phyloP scores from a whole-genome alignment of 2,888 invertebrate genomes.

The Endomychus coccineus region DNA sequence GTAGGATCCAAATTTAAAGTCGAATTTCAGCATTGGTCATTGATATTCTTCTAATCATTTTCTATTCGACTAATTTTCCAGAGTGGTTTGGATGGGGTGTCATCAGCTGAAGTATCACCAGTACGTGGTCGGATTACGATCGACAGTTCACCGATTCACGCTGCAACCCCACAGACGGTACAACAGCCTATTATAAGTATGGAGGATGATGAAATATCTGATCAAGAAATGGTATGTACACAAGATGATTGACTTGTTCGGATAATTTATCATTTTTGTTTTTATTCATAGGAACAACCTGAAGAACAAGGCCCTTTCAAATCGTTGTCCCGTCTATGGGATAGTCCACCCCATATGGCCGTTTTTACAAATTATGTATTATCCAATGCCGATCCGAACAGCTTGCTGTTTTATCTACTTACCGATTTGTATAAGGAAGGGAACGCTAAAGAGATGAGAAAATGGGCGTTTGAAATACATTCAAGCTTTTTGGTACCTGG shows the following conservation, averaged over 20 bases:
- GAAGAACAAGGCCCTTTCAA: slow-evolving; percentile 88
- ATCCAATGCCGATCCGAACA: slow-evolving; percentile 67
- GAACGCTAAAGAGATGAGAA: slow-evolving; percentile 81
- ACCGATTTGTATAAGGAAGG: slow-evolving; percentile 86
- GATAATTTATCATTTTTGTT: slow-evolving; percentile 7
- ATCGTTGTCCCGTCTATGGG: slow-evolving; percentile 70
- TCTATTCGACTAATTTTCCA: slow-evolving; percentile 9
- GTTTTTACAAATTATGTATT: slow-evolving; percentile 90
- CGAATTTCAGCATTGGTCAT: not conserved
- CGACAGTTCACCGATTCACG: slow-evolving; percentile 41
- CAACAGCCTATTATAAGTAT: slow-evolving; percentile 86
- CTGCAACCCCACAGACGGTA: slow-evolving; percentile 42
- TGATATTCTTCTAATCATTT: not conserved
- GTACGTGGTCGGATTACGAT: slow-evolving; percentile 28
- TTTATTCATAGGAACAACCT: slow-evolving; percentile 55
- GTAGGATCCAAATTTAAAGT: too few relatives aligned
- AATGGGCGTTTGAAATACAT: slow-evolving; percentile 99
- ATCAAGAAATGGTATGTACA: slow-evolving; percentile 75
- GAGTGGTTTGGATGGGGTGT: not conserved
- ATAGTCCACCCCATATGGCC: slow-evolving; percentile 84
- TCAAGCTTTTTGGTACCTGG: slow-evolving; percentile 90
- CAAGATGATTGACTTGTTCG: not conserved
- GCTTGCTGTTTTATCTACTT: slow-evolving; percentile 73
- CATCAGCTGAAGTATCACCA: slow-evolving; percentile 31
- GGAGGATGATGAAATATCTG: slow-evolving; percentile 91